phyloP scores from a whole-genome alignment of 2,113 vertebrate species.

The Hippocampus abdominalis region DNA sequence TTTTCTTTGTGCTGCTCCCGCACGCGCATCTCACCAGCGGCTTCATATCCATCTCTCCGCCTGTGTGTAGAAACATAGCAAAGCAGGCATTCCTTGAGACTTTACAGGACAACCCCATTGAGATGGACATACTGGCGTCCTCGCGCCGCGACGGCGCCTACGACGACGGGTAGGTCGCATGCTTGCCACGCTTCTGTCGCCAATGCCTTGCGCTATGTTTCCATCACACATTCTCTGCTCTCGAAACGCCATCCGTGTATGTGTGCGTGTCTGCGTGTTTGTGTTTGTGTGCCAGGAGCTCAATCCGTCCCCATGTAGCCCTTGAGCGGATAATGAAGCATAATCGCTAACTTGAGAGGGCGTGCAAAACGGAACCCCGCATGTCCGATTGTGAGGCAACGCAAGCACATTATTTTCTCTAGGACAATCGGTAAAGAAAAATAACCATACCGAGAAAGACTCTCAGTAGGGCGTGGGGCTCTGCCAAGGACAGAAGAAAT shows the following conservation, averaged over 20 bases:
- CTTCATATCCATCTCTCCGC: constrained; percentile 92
- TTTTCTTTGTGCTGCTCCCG: constrained; percentile 57
- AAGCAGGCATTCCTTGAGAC: constrained; percentile 99
- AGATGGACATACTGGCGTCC: constrained; percentile 98
- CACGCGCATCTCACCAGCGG: constrained; percentile 88
- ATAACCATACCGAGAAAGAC: not conserved
- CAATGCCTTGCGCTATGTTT: constrained; percentile 37
- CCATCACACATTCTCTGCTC: constrained; percentile 40
- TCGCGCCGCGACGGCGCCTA: constrained; percentile 88
- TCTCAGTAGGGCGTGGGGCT: not conserved
- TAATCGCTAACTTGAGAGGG: not conserved
- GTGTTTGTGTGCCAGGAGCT: no score
- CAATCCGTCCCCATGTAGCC: constrained; percentile 1
- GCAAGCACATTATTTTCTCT: not conserved
- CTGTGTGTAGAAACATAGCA: constrained; percentile 99
- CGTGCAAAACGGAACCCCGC: not conserved
- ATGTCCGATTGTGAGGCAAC: not conserved
- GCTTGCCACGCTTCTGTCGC: constrained; percentile 52
- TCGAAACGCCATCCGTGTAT: not conserved
- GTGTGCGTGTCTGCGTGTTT: no score
- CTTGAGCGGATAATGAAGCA: not conserved
- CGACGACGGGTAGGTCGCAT: constrained; percentile 93
- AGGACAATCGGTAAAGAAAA: constrained; percentile 3
- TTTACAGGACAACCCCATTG: constrained; percentile 99
- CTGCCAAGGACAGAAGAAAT: not conserved